These are phyloP conservation scores for Stegophylla sp. DNA, from an alignment of 2,888 invertebrate species.

Conservation along the genomic window DNA sequence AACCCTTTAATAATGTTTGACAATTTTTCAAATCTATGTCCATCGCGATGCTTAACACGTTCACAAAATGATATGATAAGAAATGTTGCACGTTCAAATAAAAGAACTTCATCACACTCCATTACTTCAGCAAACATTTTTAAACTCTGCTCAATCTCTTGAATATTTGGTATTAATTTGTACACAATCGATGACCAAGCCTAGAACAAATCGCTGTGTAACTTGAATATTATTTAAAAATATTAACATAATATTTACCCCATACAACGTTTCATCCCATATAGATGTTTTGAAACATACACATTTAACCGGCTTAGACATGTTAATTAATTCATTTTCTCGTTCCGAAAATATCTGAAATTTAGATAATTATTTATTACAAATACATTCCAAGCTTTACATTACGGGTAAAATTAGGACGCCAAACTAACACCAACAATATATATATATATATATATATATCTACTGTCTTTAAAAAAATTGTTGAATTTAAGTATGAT, in stretches of 20 bases:
- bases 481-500: too few relatives aligned
- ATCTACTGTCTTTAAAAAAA: too few relatives aligned
- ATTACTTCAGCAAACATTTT: slow-evolving; percentile 95
- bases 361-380: too few relatives aligned
- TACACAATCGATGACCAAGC: slow-evolving; percentile 99
- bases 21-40: slow-evolving; percentile 98
- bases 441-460: too few relatives aligned
- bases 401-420: too few relatives aligned
- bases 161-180: slow-evolving; percentile 97
- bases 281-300: slow-evolving; percentile 98
- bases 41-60: slow-evolving; percentile 87
- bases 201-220: background rate
- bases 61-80: slow-evolving; percentile 97
- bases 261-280: slow-evolving; percentile 99
- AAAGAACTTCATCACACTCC: slow-evolving; percentile 96
- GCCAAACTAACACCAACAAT: too few relatives aligned
- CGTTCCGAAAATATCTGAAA: slow-evolving; percentile 82
- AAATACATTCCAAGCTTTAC: too few relatives aligned
- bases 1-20: slow-evolving; percentile 99
- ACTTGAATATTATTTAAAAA: background rate
- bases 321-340: slow-evolving; percentile 85
- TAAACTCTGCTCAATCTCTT: slow-evolving; percentile 90
- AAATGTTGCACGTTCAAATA: slow-evolving; percentile 98
- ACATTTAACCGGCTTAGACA: slow-evolving; percentile 90
- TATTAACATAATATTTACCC: slow-evolving; percentile 64